Evolutionary conservation across 2,797 vertebrate genomes (phyloP), one percentile per base, ranked within the genome.

Genomic region (Clarias fuscus): DNA sequence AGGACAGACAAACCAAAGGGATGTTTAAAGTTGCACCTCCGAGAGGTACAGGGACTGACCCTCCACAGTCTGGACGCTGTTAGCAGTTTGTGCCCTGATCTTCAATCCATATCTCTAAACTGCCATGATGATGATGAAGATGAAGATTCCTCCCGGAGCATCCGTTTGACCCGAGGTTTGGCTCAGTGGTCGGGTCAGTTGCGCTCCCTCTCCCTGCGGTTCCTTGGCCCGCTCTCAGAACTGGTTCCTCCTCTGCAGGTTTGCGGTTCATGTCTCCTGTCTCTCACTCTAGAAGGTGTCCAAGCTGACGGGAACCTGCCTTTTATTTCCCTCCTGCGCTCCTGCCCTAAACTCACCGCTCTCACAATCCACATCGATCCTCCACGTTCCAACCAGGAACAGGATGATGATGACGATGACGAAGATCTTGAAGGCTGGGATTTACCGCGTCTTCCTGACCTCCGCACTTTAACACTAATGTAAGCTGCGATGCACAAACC

Each of bases 261-360:
- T 4, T 84, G 91, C 73, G 95, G 96, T 6, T 72, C 88, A 0
- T 90, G 67, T 18, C 92, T 98, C 75, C 84, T 88, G 5, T 92
- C 90, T 20, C 95, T 98, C 84, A 94, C 91, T 1, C 81, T 98
- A 62, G 95, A 97, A 1, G 96, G 95, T 24, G 92, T 97, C 82
- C 92, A 84, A 89, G 94, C 92, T 40, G 90, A 64, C 0, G 89
- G 93, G 0, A 85, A 89, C 0, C 70, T 88, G 0, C 88, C 93
- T 1, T 89, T 97, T 0, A 72, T 92, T 24, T 5, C 90, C 43
- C 85, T 97, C 64, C 92, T 98, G 3, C 56, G 78, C 76, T 37
- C 86, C 87, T 97, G 96, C 89, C 93, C 95, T 3, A 78, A 70
- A 83, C 95, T 97, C 86, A 89, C 22, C 82, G 87, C 92, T 4